Percentiles rank a stretch among this genome's conserved stretches.
Conservation (phyloP, 2,113 vertebrate species). For the Sylvia atricapilla region DNA sequence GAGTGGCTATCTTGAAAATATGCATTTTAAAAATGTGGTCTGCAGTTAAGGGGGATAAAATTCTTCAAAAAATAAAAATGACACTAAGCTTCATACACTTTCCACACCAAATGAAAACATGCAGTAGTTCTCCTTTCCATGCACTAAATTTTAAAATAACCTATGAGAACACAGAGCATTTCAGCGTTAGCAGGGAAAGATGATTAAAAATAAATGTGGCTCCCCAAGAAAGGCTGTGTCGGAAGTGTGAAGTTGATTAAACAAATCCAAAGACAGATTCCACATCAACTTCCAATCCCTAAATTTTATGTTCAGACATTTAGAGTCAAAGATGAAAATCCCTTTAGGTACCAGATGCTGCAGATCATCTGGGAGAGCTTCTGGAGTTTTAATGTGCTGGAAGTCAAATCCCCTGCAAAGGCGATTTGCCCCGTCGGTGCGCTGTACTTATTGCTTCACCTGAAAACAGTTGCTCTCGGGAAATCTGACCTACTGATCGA, state of each 20-base stretch:
- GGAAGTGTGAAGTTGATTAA: constrained; percentile 73
- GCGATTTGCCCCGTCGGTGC: constrained; percentile 78
- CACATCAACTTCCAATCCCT: constrained; percentile 70
- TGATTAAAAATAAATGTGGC: constrained; percentile 64
- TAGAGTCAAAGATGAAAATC: constrained; percentile 85
- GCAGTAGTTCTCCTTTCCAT: not conserved
- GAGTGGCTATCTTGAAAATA: constrained; percentile 51
- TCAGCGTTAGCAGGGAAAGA: constrained; percentile 9
- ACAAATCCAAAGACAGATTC: constrained; percentile 74
- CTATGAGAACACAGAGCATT: constrained; percentile 22
- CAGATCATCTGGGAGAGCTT: constrained; percentile 79
- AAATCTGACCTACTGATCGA: constrained; percentile 79
- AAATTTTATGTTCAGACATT: constrained; percentile 81
- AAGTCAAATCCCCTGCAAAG: constrained; percentile 82
- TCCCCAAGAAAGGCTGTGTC: constrained; percentile 56
- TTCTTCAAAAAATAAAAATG: not conserved
- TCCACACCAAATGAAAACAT: not conserved
- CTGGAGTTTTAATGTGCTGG: constrained; percentile 81
- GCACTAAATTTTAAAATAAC: constrained; percentile 38
- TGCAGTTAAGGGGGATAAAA: not conserved
- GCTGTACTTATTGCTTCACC: constrained; percentile 82
- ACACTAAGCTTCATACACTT: constrained; percentile 30
- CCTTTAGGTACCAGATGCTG: constrained; percentile 91
- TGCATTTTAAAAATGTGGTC: not conserved
- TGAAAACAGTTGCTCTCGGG: constrained; percentile 82